Percentiles rank a stretch among this genome's conserved stretches.
These are phyloP conservation scores for Lucinisca nassula DNA, from an alignment of 2,888 invertebrate genomes.

Conservation along the genomic window DNA sequence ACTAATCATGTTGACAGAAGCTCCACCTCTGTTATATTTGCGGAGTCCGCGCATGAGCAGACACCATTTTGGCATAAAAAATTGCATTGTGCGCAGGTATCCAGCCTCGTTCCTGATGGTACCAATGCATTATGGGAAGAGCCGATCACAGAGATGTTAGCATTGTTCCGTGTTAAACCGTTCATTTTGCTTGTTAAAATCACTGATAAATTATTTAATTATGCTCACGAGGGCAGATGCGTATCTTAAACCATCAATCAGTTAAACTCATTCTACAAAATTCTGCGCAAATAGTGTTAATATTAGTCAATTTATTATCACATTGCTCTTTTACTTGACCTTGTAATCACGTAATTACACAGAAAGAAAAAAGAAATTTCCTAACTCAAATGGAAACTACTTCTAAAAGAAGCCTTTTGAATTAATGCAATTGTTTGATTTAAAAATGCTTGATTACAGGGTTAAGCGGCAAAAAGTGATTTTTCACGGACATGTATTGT, in stretches of 20 bases:
- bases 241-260: constrained; percentile 13
- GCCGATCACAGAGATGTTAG: not conserved
- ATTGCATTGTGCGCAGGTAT: constrained; percentile 46
- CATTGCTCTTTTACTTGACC: not conserved
- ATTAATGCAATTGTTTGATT: not conserved
- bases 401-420: not conserved
- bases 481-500: not conserved
- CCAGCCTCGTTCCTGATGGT: not conserved
- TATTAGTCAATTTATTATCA: not conserved
- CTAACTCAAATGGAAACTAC: not conserved
- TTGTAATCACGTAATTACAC: not conserved
- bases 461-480: not conserved
- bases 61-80: constrained; percentile 2
- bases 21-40: constrained; percentile 41
- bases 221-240: constrained; percentile 50
- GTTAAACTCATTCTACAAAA: not conserved
- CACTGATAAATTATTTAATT: constrained; percentile 50
- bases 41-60: constrained; percentile 19
- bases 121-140: not conserved
- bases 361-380: not conserved
- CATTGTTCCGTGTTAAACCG: not conserved
- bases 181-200: constrained; percentile 30
- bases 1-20: constrained; percentile 58
- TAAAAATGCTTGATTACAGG: not conserved
- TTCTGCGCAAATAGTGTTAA: not conserved